Base-by-base conservation (phyloP, 2,888 invertebrate genomes). In the Archips crataeganus region DNA sequence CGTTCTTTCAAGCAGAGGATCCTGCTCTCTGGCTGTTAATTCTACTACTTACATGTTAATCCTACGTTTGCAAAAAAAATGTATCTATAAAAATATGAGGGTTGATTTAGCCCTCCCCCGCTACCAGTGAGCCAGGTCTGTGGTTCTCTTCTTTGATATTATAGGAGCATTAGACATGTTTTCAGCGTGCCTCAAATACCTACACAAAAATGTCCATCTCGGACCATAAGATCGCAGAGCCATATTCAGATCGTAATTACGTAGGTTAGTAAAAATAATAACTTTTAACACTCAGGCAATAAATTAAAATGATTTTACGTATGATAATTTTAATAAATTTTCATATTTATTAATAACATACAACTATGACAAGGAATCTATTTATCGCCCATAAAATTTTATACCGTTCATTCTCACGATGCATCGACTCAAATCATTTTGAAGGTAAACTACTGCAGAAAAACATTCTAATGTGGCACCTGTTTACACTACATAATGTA, bases 401-500 rank as follows among this genome's bases (percentile, higher is more conserved):
- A 54, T 47, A 66, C 60, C 49, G 36, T 66, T 64, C 54, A 51
- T 63, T 74, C 54, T 70, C 74, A 70, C 73, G 75, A 67, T 39
- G 32, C 23, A 51, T 59, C 60, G 62, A 63, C 71, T 70, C 70
- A 74, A 76, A 79, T 77, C 78, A 75, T 70, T 6, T 11, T 51
- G 84, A 85, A 85, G 85, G 84, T 75, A 76, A 84, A 82, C 85
- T 67, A 67, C 81, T 78, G 23, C 47, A 74, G 15, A 75, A 75
- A 75, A 63, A 62, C 57, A 49, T 47, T 39, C 36, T 70, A 61
- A 49, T 62, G 1, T 54, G n/a, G n/a, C 49, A 60, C 23, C 64
- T 64, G 60, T 60, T 32, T 9, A 15, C 42, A 32, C 60, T 60
- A 69, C 65, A n/a, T 10, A 5, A 5, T 39, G 1, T 23, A 23